These are phyloP conservation scores for Podocnemis expansa DNA, from an alignment of 2,113 vertebrate species.

Conservation along the genomic window DNA sequence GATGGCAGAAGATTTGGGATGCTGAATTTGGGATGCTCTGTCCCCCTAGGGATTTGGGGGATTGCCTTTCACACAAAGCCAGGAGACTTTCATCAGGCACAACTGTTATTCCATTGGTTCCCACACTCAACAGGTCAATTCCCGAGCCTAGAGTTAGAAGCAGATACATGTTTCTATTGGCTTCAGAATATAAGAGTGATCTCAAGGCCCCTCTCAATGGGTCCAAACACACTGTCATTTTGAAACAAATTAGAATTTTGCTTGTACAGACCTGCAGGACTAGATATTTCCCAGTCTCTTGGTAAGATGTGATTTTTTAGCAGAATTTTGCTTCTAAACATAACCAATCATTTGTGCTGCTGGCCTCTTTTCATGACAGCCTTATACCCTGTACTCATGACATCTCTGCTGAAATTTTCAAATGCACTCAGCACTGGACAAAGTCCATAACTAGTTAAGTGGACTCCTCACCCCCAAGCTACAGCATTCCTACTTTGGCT, in stretches of 20 bases:
- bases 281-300: fast-evolving
- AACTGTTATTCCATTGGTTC: background rate
- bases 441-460: no score
- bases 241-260: background rate
- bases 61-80: background rate
- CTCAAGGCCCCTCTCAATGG: background rate
- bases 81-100: fast-evolving
- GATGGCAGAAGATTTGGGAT: background rate
- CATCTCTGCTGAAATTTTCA: no score
- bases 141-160: background rate
- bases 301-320: background rate
- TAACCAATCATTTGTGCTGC: background rate
- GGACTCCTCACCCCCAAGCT: no score
- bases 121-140: background rate
- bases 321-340: background rate
- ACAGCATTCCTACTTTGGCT: no score
- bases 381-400: background rate
- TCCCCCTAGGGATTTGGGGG: background rate
- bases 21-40: background rate
- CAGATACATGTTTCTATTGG: background rate
- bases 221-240: background rate
- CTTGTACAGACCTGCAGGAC: background rate
- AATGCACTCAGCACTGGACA: background rate
- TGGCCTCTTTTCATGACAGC: background rate
- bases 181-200: background rate